A percentile compares a stretch with the other conserved stretches of the same genome.
Conservation (phyloP, 2,113 vertebrate species). For the Oostethus manadensis region DNA sequence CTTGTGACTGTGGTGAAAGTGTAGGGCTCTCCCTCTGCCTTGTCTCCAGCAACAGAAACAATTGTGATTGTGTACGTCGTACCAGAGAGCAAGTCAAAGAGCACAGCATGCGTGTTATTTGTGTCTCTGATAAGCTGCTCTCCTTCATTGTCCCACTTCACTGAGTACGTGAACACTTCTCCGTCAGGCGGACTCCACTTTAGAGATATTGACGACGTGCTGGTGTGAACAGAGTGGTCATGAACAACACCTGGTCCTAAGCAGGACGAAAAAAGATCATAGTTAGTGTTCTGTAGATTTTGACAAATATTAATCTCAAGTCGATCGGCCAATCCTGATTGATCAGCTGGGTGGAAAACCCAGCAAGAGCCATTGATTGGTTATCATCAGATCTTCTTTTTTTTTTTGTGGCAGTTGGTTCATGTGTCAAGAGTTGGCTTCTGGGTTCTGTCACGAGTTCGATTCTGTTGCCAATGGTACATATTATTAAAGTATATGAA, state of each 20-base stretch:
- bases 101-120: not conserved
- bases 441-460: no score
- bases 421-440: no score
- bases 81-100: conserved; percentile 27
- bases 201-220: conserved; percentile 23
- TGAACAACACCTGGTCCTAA: conserved; percentile 18
- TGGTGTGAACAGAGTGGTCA: fast-evolving
- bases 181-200: conserved; percentile 24
- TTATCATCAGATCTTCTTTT: no score
- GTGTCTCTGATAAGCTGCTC: fast-evolving
- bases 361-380: no score
- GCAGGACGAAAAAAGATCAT: not conserved
- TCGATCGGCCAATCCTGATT: no score
- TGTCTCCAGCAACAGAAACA: conserved; percentile 14
- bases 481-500: no score
- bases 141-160: conserved; percentile 12
- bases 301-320: not conserved
- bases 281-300: no score
- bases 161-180: conserved; percentile 9
- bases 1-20: conserved; percentile 2
- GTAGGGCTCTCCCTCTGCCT: conserved; percentile 10
- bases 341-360: no score
- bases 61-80: conserved; percentile 24
- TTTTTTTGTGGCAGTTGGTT: no score
- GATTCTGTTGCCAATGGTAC: no score